Evolutionary conservation across 2,113 vertebrate species (phyloP), one percentile per base, ranked within the genome.

Genomic region (Pangasianodon hypophthalmus): DNA sequence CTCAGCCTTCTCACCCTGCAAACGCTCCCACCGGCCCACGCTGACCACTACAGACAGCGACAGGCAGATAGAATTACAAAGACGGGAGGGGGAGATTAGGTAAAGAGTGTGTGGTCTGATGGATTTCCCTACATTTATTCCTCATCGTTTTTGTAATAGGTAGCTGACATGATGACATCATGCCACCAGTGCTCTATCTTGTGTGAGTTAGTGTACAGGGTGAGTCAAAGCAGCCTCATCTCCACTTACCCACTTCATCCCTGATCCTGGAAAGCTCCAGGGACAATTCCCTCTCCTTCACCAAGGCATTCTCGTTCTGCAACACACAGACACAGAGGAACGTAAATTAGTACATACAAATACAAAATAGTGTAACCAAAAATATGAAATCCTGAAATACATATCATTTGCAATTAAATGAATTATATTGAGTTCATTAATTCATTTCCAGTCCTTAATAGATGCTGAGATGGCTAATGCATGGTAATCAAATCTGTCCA

Each of bases 181-280:
- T 56, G 11, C 54, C 83, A 44, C n/a, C 46, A 88, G 21, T 56
- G 37, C 8, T 37, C 69, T 14, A 86, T 50, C 73, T 64, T 11
- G 21, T 48, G 41, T 48, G 44, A 19, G 14, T n/a, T 13, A 58
- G 71, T 60, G 73, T 80, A 77, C 44, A 67, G 48, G 16, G 48
- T 80, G 69, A 67, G 50, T 67, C 75, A 81, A 50, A 87, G 21
- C 24, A 54, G 48, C 24, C 73, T 56, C 73, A 56, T 48, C 58
- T 37, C 88, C 93, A 97, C 98, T 98, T 96, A 99, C 98, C 98
- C 94, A 98, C 97, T 98, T 99, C 98, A 97, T 99, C 97, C 96
- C 96, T 98, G 96, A 98, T 97, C 94, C 96, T 97, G 93, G 96
- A 94, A 94, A 99, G 97, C 94, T 99, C 97, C 87, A 96, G 92